These are phyloP conservation scores for Otus sunia DNA, from an alignment of 2,113 vertebrate species.

Conservation along the genomic window DNA sequence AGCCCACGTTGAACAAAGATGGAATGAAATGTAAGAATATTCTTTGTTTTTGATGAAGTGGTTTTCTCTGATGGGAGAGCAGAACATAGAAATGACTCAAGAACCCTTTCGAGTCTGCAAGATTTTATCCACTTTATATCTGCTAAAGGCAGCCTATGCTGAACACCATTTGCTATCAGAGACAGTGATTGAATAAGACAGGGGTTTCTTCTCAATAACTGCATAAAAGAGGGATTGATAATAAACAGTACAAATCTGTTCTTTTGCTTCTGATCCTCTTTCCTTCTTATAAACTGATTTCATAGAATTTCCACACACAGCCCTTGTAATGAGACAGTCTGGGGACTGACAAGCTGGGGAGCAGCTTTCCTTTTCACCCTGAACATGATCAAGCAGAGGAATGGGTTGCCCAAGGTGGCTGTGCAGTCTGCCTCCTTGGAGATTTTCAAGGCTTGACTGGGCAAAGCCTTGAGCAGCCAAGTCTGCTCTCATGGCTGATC, in stretches of 20 bases:
- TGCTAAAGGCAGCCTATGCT: background rate
- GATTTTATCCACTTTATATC: background rate
- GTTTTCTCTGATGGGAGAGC: background rate
- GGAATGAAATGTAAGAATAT: background rate
- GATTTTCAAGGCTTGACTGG: background rate
- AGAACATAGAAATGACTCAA: background rate
- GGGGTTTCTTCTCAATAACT: background rate
- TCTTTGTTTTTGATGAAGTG: background rate
- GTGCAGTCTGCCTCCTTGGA: background rate
- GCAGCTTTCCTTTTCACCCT: background rate
- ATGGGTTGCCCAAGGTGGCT: background rate
- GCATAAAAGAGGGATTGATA: background rate
- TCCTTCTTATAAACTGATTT: background rate
- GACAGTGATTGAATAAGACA: background rate
- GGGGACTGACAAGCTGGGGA: background rate
- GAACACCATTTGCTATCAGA: background rate
- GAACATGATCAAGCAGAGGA: background rate
- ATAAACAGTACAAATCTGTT: background rate
- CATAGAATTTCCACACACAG: background rate
- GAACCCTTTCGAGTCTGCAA: background rate
- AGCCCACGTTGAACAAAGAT: background rate
- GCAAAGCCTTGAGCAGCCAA: background rate
- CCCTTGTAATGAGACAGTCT: background rate
- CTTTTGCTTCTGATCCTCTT: background rate
- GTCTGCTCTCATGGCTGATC: background rate